Percentiles rank a stretch among this genome's conserved stretches.
phyloP scores from a whole-genome alignment of 2,797 vertebrate genomes.

The Hippoglossus hippoglossus region DNA sequence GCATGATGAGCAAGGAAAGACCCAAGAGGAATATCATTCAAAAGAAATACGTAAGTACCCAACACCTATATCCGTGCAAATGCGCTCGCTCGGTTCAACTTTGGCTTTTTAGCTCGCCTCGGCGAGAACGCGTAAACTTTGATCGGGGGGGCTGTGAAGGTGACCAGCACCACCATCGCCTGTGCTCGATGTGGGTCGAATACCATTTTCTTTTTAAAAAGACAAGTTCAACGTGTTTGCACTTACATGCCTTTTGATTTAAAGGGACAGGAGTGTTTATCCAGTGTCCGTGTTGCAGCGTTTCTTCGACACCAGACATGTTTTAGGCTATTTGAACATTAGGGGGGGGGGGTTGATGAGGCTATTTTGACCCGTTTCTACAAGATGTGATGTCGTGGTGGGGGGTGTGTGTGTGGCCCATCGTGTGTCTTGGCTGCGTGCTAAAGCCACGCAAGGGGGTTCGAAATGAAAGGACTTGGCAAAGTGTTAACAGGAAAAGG shows the following conservation, averaged over 20 bases:
- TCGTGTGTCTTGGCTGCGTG: not conserved
- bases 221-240: conserved; percentile 49
- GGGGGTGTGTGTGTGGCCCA: not conserved
- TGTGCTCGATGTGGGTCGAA: conserved; percentile 35
- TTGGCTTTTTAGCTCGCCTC: conserved; percentile 49
- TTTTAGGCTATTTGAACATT: conserved; percentile 77
- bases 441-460: conserved; percentile 25
- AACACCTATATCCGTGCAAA: not conserved
- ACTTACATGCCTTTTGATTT: conserved; percentile 38
- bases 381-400: not conserved
- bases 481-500: conserved; percentile 59
- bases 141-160: conserved; percentile 64
- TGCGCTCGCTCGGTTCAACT: conserved; percentile 63
- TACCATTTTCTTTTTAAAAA: conserved; percentile 27
- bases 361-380: conserved; percentile 16
- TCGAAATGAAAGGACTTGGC: conserved; percentile 43
- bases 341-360: not conserved
- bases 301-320: conserved; percentile 83
- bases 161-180: conserved; percentile 54
- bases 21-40: conserved; percentile 99
- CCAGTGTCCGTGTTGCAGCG: conserved; percentile 62
- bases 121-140: conserved; percentile 83
- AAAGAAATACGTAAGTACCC: conserved; percentile 97
- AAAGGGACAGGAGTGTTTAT: conserved; percentile 73
- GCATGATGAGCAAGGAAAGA: conserved; percentile 99